Conservation (phyloP, 2,888 invertebrate genomes). For the Alloscopus bannaensis region DNA sequence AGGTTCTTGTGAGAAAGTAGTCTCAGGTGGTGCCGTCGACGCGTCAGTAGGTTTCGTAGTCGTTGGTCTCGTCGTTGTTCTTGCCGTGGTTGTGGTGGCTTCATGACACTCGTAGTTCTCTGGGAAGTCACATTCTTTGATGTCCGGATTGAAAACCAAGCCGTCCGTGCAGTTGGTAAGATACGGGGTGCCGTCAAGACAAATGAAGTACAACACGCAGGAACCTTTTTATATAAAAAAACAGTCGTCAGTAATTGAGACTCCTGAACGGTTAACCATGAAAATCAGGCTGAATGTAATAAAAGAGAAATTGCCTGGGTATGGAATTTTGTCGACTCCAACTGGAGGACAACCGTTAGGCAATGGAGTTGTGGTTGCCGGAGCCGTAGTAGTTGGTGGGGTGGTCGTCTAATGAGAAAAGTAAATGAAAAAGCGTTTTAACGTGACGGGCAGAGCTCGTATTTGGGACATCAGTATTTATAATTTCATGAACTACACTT, state of each 20-base stretch:
- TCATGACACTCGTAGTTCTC: constrained; percentile 68
- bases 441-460: no score
- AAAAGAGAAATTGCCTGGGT: constrained; percentile 50
- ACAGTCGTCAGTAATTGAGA: neutral
- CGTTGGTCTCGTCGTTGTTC: neutral
- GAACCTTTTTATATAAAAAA: constrained; percentile 36
- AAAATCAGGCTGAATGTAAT: neutral
- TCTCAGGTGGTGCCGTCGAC: constrained; percentile 2
- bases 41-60: neutral
- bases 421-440: no score
- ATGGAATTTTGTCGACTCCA: constrained; percentile 45
- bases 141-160: constrained; percentile 34
- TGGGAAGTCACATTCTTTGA: constrained; percentile 72
- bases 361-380: constrained; percentile 55
- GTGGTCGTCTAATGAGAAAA: no score
- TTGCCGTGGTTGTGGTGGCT: neutral
- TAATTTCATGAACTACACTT: neutral
- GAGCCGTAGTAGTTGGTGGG: constrained; percentile 74
- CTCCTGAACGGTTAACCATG: neutral
- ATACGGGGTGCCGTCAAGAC: constrained; percentile 32
- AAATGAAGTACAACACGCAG: constrained; percentile 47
- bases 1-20: neutral
- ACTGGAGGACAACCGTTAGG: constrained; percentile 54
- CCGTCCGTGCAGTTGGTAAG: constrained; percentile 32
- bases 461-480: constrained; percentile 11